Evolutionary conservation across 2,113 vertebrate species (phyloP).

Genomic region (Hippocampus guttulatus): DNA sequence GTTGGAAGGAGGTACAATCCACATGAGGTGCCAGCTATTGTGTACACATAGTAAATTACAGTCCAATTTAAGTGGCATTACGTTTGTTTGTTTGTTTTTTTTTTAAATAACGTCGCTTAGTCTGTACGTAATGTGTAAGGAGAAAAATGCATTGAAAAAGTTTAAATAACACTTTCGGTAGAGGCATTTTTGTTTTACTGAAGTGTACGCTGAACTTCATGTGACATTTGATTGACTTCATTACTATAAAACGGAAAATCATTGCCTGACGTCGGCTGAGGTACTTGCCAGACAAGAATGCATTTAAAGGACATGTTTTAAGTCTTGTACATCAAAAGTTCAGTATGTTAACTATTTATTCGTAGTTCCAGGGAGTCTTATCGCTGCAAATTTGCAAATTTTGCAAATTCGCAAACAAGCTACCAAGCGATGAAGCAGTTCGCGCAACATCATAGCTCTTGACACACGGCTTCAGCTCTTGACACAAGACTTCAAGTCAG

Average conservation of each 20-base stretch:
- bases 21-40: background rate
- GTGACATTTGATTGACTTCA: background rate
- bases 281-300: too few species aligned
- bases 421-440: background rate
- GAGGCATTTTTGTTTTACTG: background rate
- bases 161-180: background rate
- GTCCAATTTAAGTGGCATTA: background rate
- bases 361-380: too few species aligned
- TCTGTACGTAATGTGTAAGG: background rate
- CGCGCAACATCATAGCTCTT: background rate
- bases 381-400: too few species aligned
- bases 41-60: background rate
- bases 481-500: background rate
- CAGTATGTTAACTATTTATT: too few species aligned
- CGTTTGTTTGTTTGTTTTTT: too few species aligned
- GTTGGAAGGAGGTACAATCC: slow-evolving; percentile 4
- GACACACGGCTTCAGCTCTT: background rate
- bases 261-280: background rate
- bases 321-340: too few species aligned
- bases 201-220: background rate
- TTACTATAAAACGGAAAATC: background rate
- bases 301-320: too few species aligned
- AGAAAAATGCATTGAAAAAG: background rate
- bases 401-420: too few species aligned
- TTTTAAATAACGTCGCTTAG: background rate